Percentiles rank a stretch among this genome's conserved stretches.
phyloP scores from a whole-genome alignment of 2,888 invertebrate genomes.

The Deilephila porcellus region DNA sequence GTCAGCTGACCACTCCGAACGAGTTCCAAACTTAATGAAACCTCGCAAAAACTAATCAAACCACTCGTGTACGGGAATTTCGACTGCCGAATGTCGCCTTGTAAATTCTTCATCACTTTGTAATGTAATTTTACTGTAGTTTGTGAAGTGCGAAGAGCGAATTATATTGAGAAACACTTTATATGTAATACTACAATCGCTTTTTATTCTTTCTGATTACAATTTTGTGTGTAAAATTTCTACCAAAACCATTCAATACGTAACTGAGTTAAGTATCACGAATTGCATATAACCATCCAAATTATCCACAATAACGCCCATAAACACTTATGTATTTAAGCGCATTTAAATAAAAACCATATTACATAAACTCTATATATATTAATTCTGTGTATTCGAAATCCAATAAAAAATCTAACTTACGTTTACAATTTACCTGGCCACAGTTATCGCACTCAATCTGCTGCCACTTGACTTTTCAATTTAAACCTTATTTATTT shows the following conservation, averaged over 20 bases:
- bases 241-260: too few relatives aligned
- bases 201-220: too few relatives aligned
- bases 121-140: not conserved
- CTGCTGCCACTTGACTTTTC: not conserved
- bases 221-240: too few relatives aligned
- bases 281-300: too few relatives aligned
- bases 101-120: not conserved
- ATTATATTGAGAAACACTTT: too few relatives aligned
- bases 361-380: not conserved
- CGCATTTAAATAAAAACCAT: too few relatives aligned
- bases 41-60: conserved; percentile 18
- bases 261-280: too few relatives aligned
- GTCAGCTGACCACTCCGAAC: conserved; percentile 14
- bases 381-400: conserved; percentile 1
- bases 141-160: not conserved
- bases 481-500: not conserved
- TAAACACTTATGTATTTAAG: too few relatives aligned
- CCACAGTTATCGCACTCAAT: conserved; percentile 7
- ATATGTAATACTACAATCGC: too few relatives aligned
- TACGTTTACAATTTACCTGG: conserved; percentile 10
- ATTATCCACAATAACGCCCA: too few relatives aligned
- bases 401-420: conserved; percentile 20
- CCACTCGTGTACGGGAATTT: not conserved
- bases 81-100: not conserved
- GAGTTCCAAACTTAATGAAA: conserved; percentile 13